A percentile compares a stretch with the other conserved stretches of the same genome.
These are phyloP conservation scores for Furcifer pardalis DNA, from an alignment of 2,797 vertebrate genomes.

Conservation along the genomic window DNA sequence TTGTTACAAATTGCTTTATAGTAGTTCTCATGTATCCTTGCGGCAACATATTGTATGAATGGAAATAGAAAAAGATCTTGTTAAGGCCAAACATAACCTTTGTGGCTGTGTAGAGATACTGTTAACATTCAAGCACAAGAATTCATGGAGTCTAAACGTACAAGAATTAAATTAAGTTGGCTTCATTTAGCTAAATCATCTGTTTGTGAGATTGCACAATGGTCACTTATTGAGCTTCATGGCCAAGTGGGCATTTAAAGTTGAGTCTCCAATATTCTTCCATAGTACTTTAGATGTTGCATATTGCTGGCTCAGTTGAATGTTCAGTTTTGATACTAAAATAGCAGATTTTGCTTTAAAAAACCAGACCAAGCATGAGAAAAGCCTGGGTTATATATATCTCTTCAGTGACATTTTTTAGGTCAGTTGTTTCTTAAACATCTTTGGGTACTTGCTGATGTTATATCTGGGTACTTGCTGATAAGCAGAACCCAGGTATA, in stretches of 20 bases:
- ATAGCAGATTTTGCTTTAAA: slow-evolving; percentile 25
- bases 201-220: no score
- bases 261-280: not conserved
- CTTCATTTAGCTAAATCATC: not conserved
- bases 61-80: not conserved
- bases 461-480: not conserved
- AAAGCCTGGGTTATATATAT: fast-evolving
- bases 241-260: not conserved
- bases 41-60: not conserved
- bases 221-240: no score
- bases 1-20: not conserved
- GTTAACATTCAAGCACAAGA: not conserved
- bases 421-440: not conserved
- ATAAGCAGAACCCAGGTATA: not conserved
- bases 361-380: slow-evolving; percentile 17
- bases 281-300: no score
- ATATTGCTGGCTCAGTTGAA: not conserved
- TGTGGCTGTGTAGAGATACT: not conserved
- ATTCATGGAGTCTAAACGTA: not conserved
- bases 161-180: not conserved
- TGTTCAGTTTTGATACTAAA: slow-evolving; percentile 23
- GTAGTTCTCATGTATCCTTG: not conserved
- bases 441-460: no score
- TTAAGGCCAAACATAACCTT: not conserved
- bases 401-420: not conserved